A percentile compares a stretch with the other conserved stretches of the same genome.
Conservation (phyloP, 2,888 invertebrate species). For the Ferdinandea cuprea region DNA sequence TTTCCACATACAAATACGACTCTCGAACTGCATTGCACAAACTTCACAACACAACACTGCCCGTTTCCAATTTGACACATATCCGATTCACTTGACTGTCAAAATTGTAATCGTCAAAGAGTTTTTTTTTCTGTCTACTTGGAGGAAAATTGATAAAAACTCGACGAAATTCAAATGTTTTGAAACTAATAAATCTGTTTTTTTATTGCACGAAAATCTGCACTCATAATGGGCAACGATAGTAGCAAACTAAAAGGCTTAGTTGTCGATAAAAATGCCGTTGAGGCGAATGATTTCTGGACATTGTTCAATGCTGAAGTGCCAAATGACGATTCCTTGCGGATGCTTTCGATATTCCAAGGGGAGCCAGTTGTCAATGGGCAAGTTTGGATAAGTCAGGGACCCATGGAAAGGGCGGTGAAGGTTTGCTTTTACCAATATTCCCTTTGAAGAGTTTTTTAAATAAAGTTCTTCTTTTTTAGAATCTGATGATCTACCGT, state of each 20-base stretch:
- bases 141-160: constrained; percentile 2
- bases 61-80: constrained; percentile 46
- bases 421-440: too few relatives aligned
- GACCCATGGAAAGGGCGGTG: constrained; percentile 90
- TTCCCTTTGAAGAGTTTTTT: not conserved
- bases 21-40: not conserved
- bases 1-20: not conserved
- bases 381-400: constrained; percentile 86
- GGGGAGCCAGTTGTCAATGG: constrained; percentile 88
- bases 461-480: constrained; percentile 76
- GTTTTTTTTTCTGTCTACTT: constrained; percentile 6
- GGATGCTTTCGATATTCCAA: constrained; percentile 89
- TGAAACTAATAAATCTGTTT: constrained; percentile 4
- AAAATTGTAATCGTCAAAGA: constrained; percentile 50
- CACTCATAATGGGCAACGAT: constrained; percentile 89
- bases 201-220: not conserved
- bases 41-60: not conserved
- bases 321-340: constrained; percentile 83
- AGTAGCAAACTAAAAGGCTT: constrained; percentile 88
- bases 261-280: constrained; percentile 88
- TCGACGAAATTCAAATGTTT: constrained; percentile 33
- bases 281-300: constrained; percentile 92
- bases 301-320: constrained; percentile 85
- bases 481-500: constrained; percentile 93
- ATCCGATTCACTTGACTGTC: constrained; percentile 22